phyloP scores from a whole-genome alignment of 1,140 invertebrate genomes.

The Zaprionus gabonicus region DNA sequence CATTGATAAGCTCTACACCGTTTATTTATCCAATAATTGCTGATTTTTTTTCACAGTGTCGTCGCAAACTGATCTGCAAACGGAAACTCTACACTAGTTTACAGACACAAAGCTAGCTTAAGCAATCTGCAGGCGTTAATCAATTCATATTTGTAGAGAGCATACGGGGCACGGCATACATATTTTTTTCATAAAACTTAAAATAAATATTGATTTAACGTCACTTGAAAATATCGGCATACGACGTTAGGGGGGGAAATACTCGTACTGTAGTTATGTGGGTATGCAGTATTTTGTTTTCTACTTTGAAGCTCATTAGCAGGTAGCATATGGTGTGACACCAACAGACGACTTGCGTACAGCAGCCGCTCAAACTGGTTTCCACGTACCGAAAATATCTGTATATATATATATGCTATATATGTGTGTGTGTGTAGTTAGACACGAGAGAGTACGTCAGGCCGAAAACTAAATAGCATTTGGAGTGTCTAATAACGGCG shows the following conservation, averaged over 20 bases:
- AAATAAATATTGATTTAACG: conserved; percentile 45
- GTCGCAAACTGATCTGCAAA: conserved; percentile 3
- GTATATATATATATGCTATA: conserved; percentile 9
- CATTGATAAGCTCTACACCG: neutral
- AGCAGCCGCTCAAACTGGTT: conserved; percentile 60
- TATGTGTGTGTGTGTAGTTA: conserved; percentile 10
- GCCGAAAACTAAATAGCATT: conserved; percentile 67
- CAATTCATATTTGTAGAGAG: conserved; percentile 33
- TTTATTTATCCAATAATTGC: neutral
- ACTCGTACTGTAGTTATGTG: neutral
- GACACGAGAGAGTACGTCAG: conserved; percentile 57
- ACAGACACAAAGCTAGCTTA: neutral
- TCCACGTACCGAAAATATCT: conserved; percentile 44
- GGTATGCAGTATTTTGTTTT: conserved; percentile 45
- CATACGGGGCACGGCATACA: conserved; percentile 30
- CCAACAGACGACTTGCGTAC: conserved; percentile 38
- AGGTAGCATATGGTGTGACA: conserved; percentile 81
- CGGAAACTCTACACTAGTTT: conserved; percentile 7
- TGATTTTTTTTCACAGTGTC: neutral
- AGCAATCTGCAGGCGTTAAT: conserved; percentile 28
- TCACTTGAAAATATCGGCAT: conserved; percentile 6
- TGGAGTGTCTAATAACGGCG: conserved; percentile 58
- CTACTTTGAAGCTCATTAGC: conserved; percentile 80
- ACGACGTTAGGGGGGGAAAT: neutral
- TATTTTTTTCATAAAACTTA: conserved; percentile 28